These are phyloP conservation scores for Stramonita haemastoma DNA, from an alignment of 2,888 invertebrate species.

Conservation along the genomic window DNA sequence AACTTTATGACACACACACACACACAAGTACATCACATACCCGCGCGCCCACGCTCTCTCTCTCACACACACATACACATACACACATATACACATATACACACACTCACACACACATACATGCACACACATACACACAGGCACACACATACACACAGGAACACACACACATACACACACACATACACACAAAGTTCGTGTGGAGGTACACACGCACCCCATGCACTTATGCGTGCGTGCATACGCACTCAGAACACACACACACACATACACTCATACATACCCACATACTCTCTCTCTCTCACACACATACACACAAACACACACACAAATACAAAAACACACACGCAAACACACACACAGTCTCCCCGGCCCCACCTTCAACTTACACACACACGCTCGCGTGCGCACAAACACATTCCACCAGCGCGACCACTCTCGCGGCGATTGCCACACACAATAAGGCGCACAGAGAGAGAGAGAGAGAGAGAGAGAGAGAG, in stretches of 20 bases:
- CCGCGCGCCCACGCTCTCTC: too few species aligned
- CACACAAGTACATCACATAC: neutral
- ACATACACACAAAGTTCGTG: conserved; percentile 5
- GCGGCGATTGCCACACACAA: neutral
- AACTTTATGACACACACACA: neutral
- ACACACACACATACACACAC: neutral
- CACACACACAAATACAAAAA: too few species aligned
- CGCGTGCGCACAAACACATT: neutral
- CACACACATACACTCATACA: too few species aligned
- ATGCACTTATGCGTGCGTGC: too few species aligned
- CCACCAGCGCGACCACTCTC: neutral
- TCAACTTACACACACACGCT: neutral
- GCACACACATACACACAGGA: neutral
- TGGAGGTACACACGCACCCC: too few species aligned
- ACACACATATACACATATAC: neutral
- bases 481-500: neutral
- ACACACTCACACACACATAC: too few species aligned
- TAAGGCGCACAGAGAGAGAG: neutral
- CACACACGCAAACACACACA: too few species aligned
- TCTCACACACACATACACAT: neutral
- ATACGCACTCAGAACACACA: too few species aligned
- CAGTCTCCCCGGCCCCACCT: too few species aligned
- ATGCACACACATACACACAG: neutral
- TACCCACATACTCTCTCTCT: too few species aligned
- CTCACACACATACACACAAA: too few species aligned